phyloP scores from a whole-genome alignment of 2,888 invertebrate species.

The Hofmannophila pseudospretella region DNA sequence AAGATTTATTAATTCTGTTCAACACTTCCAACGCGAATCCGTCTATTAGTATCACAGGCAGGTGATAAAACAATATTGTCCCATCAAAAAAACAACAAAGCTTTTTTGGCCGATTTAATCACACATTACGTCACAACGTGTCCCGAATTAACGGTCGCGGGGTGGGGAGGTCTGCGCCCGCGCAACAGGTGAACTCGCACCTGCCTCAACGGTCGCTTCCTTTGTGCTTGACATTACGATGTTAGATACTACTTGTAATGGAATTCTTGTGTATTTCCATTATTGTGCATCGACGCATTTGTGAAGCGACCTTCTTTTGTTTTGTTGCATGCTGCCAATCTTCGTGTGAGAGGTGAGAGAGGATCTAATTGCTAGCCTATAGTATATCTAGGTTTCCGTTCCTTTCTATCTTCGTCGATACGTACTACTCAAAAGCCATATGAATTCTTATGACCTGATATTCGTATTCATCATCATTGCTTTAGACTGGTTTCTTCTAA shows the following conservation, averaged over 20 bases:
- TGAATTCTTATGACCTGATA: too few relatives aligned
- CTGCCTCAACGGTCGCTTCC: slow-evolving; percentile 67
- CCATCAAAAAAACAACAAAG: slow-evolving; percentile 7
- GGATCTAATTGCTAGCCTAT: too few relatives aligned
- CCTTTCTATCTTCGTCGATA: too few relatives aligned
- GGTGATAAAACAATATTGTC: slow-evolving; percentile 11
- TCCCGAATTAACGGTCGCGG: slow-evolving; percentile 55
- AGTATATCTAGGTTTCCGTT: too few relatives aligned
- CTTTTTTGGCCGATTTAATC: slow-evolving; percentile 25
- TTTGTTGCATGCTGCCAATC: too few relatives aligned
- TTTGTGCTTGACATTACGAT: slow-evolving; percentile 63
- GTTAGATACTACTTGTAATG: slow-evolving; percentile 36
- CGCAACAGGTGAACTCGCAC: slow-evolving; percentile 69
- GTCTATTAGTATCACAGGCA: slow-evolving; percentile 1
- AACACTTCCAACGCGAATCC: too few relatives aligned
- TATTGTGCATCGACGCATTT: neutral
- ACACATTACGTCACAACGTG: slow-evolving; percentile 46
- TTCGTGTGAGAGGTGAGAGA: too few relatives aligned
- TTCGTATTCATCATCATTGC: too few relatives aligned
- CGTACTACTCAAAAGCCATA: too few relatives aligned
- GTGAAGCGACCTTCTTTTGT: neutral
- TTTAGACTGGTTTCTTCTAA: too few relatives aligned
- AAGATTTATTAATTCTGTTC: too few relatives aligned
- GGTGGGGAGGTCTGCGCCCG: slow-evolving; percentile 25
- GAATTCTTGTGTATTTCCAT: neutral